phyloP scores from a whole-genome alignment of 2,113 vertebrate genomes.

The Hydropotes inermis region DNA sequence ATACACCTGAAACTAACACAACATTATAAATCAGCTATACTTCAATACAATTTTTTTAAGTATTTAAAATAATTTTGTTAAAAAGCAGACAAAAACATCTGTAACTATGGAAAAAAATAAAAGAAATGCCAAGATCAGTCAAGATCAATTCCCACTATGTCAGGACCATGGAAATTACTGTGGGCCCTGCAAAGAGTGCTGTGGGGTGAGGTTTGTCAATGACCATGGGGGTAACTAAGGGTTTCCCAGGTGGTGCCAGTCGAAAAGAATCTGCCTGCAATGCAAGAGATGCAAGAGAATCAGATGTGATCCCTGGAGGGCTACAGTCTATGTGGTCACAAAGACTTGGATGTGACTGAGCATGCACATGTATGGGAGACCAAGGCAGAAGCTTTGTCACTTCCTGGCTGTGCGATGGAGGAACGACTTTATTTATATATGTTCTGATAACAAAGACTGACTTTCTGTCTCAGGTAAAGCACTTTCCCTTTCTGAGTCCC shows the following conservation, averaged over 20 bases:
- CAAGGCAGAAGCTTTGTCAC: not conserved
- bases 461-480: not conserved
- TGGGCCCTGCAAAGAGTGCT: too few species aligned
- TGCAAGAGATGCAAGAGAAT: fast-evolving
- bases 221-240: not conserved
- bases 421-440: not conserved
- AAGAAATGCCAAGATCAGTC: not conserved
- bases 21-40: not conserved
- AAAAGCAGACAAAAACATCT: not conserved
- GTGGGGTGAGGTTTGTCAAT: fast-evolving
- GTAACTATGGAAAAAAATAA: not conserved
- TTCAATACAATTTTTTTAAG: not conserved
- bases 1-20: not conserved
- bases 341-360: not conserved
- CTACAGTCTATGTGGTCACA: not conserved
- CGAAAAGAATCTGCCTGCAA: not conserved
- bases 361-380: not conserved
- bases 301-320: not conserved
- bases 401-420: too few species aligned
- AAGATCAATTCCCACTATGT: not conserved
- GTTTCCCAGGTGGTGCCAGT: too few species aligned
- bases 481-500: not conserved
- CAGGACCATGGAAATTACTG: not conserved
- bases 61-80: not conserved
- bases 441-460: not conserved